Evolutionary conservation across 2,888 invertebrate genomes (phyloP).

Genomic region (Spodoptera picta): DNA sequence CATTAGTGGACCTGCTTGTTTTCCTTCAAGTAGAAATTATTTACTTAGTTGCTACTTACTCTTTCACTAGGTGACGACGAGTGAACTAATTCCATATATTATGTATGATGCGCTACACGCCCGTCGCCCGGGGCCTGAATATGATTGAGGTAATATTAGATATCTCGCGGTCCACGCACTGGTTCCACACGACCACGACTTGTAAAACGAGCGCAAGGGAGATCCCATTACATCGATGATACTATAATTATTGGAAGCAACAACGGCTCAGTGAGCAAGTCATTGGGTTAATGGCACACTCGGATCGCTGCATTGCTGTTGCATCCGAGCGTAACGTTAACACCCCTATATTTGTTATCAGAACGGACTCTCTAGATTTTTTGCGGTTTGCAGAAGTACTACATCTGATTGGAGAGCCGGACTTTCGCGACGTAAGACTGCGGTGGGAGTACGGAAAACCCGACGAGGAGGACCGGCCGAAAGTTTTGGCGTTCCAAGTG

Average conservation of each 20-base stretch:
- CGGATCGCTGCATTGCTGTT: conserved; percentile 71
- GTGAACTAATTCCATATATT: conserved; percentile 50
- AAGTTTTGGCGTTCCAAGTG: conserved; percentile 90
- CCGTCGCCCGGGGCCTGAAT: conserved; percentile 27
- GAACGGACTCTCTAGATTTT: conserved; percentile 28
- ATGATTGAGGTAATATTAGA: conserved; percentile 43
- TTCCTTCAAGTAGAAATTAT: conserved; percentile 48
- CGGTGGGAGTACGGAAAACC: conserved; percentile 89
- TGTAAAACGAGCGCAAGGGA: conserved; percentile 47
- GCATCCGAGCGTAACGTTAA: conserved; percentile 65
- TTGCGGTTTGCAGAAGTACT: conserved; percentile 85
- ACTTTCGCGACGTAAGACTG: conserved; percentile 90
- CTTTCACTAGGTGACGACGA: conserved; percentile 33
- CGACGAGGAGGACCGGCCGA: conserved; percentile 75
- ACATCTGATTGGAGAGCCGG: conserved; percentile 90
- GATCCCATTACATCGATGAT: conserved; percentile 64
- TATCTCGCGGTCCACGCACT: conserved; percentile 31
- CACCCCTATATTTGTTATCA: conserved; percentile 49
- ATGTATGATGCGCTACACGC: conserved; percentile 31
- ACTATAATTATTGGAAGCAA: conserved; percentile 66
- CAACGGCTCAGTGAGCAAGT: conserved; percentile 81
- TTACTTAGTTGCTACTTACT: conserved; percentile 41
- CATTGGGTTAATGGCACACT: conserved; percentile 84
- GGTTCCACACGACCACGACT: conserved; percentile 15
- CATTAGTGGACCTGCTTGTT: conserved; percentile 26